Percentiles rank a stretch among this genome's conserved stretches.
Conservation (phyloP, 2,797 vertebrate genomes). For the Allobates femoralis region DNA sequence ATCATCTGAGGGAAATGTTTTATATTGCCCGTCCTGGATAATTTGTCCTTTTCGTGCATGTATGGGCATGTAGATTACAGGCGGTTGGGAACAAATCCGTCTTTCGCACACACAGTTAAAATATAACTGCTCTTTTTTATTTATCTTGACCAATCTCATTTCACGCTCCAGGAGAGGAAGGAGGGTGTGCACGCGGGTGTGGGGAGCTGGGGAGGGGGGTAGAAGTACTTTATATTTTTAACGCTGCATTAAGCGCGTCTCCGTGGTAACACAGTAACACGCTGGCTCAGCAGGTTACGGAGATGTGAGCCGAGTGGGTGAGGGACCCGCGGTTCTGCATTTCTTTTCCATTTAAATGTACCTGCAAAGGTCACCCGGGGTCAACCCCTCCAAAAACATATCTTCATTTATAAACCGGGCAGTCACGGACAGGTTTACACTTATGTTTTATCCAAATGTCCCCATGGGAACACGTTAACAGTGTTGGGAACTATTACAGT, state of each 20-base stretch:
- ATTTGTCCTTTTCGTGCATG: slow-evolving; percentile 32
- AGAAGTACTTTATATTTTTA: slow-evolving; percentile 75
- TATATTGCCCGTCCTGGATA: not conserved
- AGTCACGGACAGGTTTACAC: not conserved
- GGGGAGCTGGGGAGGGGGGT: slow-evolving; percentile 68
- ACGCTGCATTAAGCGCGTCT: slow-evolving; percentile 77
- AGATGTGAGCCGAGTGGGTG: slow-evolving; percentile 49
- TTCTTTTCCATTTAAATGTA: slow-evolving; percentile 59
- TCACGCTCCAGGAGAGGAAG: slow-evolving; percentile 76
- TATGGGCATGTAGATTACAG: slow-evolving; percentile 53
- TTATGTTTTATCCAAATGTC: not conserved
- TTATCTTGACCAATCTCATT: slow-evolving; percentile 78
- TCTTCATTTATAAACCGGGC: slow-evolving; percentile 41
- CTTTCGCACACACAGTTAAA: slow-evolving; percentile 73
- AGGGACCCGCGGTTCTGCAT: slow-evolving; percentile 31
- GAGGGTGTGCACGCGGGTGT: slow-evolving; percentile 69
- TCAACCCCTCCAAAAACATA: slow-evolving; percentile 57
- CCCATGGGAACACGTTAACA: not conserved
- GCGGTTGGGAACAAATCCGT: slow-evolving; percentile 69
- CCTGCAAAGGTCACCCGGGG: slow-evolving; percentile 59
- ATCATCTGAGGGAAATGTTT: not conserved
- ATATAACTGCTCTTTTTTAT: slow-evolving; percentile 74
- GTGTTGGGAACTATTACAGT: not conserved
- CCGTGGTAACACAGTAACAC: slow-evolving; percentile 76
- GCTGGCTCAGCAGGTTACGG: slow-evolving; percentile 73